Base-by-base conservation (phyloP, 2,797 vertebrate genomes). In the Amblyopsis hoosieri region DNA sequence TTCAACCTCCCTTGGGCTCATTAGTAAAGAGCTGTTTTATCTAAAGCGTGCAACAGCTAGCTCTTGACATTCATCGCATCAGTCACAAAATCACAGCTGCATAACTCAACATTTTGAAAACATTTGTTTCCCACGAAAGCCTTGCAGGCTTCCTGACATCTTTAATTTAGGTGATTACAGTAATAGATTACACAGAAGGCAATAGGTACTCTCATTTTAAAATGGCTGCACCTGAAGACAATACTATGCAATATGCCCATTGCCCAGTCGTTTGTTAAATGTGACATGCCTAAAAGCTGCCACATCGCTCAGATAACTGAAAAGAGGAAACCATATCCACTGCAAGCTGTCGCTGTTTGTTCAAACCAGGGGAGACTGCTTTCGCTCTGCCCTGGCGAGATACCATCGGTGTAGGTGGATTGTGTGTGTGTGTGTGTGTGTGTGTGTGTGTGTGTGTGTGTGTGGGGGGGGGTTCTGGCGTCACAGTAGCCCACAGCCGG, bases 1-100 rank as follows among this genome's bases (percentile, higher is more conserved):
- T 42, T 73, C 23, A 37, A 45, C 65, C 31, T 68, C 72, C 69
- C 72, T n/a, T 54, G 74, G 70, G 57, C 69, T 80, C 53, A 58
- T 1, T 42, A 58, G 46, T 53, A 53, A 66, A 68, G 67, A 61
- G 13, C 61, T n/a, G 19, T 49, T 64, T 81, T 72, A 75, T 83
- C 74, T 81, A 42, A 77, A 23, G 19, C 2, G 19, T 23, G 19
- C 58, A 63, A 59, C 58, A 54, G 63, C 62, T 57, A 86, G 81
- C 81, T 84, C 75, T 69, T 88, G 76, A 83, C 62, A 77, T 87
- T 91, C 67, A 58, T 31, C 75, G 62, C 79, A 79, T 82, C 78
- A 66, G 53, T 81, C 79, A 76, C 65, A 72, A 74, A 86, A 54
- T 67, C 72, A 72, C 58, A 11, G 19, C 62, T 74, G 74, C 83